These are phyloP conservation scores for Bolborhynchus lineola DNA, from an alignment of 2,113 vertebrate genomes.

Conservation along the genomic window DNA sequence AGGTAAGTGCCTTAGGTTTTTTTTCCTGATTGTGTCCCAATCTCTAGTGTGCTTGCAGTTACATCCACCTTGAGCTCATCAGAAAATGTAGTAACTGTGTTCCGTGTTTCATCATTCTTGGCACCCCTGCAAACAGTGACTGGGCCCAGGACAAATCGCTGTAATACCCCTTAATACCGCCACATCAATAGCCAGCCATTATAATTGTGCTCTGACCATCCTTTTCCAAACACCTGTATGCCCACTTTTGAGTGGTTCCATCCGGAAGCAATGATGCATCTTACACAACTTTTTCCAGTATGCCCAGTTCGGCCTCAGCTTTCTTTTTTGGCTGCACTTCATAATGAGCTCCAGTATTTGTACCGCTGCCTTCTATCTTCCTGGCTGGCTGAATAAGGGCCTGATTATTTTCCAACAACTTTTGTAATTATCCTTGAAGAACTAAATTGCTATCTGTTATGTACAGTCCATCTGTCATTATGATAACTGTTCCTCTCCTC, in stretches of 20 bases:
- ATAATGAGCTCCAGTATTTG: slow-evolving; percentile 20
- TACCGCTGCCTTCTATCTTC: slow-evolving; percentile 47
- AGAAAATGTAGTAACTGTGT: background rate
- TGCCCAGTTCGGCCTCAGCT: background rate
- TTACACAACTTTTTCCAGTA: background rate
- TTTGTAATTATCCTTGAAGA: slow-evolving; percentile 72
- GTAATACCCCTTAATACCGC: background rate
- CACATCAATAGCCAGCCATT: background rate
- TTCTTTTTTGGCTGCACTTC: background rate
- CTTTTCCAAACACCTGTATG: background rate
- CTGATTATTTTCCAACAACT: slow-evolving; percentile 72
- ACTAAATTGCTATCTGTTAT: slow-evolving; percentile 62
- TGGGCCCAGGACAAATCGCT: background rate
- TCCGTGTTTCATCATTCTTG: background rate
- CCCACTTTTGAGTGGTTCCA: background rate
- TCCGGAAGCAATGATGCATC: background rate
- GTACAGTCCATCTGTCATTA: slow-evolving; percentile 69
- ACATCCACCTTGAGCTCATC: background rate
- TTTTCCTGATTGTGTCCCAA: background rate
- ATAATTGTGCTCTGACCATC: background rate
- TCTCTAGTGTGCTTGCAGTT: background rate
- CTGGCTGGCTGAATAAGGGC: slow-evolving; percentile 39
- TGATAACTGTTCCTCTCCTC: slow-evolving; percentile 56
- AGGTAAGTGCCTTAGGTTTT: background rate
- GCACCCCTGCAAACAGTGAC: background rate